Conservation (phyloP, 2,113 vertebrate genomes). For the Notarius lentiginosus region DNA sequence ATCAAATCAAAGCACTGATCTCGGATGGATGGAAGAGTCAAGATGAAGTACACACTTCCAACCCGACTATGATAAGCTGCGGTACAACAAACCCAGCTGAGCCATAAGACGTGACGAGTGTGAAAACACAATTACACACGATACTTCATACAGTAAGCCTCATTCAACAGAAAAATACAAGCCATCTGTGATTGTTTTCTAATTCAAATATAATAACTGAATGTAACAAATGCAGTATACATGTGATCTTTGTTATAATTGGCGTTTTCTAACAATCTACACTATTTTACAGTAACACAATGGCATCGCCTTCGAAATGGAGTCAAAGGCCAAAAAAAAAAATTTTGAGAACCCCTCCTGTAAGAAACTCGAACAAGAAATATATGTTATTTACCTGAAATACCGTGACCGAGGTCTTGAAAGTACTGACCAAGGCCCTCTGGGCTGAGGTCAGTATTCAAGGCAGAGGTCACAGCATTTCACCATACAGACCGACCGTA, state of each 20-base stretch:
- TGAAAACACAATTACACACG: not conserved
- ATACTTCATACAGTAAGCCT: not conserved
- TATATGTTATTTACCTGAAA: too few species aligned
- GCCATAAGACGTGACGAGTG: not conserved
- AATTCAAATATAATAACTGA: not conserved
- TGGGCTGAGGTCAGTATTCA: too few species aligned
- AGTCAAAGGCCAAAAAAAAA: not conserved
- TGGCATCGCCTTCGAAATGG: not conserved
- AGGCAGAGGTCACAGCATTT: too few species aligned
- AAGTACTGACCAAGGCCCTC: too few species aligned
- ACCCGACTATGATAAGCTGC: not conserved
- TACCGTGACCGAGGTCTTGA: too few species aligned
- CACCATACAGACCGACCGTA: too few species aligned
- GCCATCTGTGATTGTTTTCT: not conserved
- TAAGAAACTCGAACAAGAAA: not conserved
- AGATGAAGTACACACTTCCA: constrained; percentile 7
- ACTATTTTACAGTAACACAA: not conserved
- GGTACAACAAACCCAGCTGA: not conserved
- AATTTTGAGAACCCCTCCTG: too few species aligned
- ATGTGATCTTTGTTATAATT: not conserved
- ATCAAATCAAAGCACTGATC: not conserved
- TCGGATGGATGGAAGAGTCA: not conserved
- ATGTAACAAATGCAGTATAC: not conserved
- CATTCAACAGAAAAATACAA: not conserved
- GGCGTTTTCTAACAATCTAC: not conserved